Evolutionary conservation across 2,797 vertebrate species (phyloP).

Genomic region (Botia kubotai): DNA sequence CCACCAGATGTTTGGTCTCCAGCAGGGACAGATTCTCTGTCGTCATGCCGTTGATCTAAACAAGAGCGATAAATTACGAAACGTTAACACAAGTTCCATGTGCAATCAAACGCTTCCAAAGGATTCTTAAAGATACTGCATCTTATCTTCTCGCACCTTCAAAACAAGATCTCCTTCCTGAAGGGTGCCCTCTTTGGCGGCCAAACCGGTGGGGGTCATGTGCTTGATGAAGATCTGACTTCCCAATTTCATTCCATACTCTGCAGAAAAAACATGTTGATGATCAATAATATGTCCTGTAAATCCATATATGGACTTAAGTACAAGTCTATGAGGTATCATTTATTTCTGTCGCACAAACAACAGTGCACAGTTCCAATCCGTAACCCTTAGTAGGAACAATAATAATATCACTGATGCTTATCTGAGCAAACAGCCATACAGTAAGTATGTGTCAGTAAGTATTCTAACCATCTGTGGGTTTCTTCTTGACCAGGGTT

Average conservation of each 20-base stretch:
- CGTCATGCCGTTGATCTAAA: slow-evolving; percentile 92
- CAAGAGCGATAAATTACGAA: neutral
- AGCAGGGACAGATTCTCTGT: slow-evolving; percentile 91
- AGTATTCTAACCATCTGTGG: slow-evolving; percentile 82
- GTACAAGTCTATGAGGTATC: no score
- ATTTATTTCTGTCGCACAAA: no score
- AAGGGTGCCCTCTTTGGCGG: slow-evolving; percentile 82
- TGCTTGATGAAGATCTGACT: slow-evolving; percentile 99
- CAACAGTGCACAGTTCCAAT: no score
- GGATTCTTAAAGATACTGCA: neutral
- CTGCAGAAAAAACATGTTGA: slow-evolving; percentile 69
- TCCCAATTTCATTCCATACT: slow-evolving; percentile 94
- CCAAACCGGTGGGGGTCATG: slow-evolving; percentile 89
- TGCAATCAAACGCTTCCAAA: neutral
- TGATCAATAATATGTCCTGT: neutral
- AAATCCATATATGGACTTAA: no score
- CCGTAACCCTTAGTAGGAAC: no score
- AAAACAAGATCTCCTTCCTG: slow-evolving; percentile 95
- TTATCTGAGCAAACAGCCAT: no score
- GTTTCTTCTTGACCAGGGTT: slow-evolving; percentile 83
- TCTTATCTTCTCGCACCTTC: slow-evolving; percentile 77
- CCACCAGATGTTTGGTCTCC: slow-evolving; percentile 91
- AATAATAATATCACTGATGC: no score
- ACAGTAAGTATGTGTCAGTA: neutral
- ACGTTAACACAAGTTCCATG: neutral